Percentiles rank a stretch among this genome's conserved stretches.
Evolutionary conservation across 1,140 invertebrate species (phyloP).

Genomic region (Cryptotermes secundus): DNA sequence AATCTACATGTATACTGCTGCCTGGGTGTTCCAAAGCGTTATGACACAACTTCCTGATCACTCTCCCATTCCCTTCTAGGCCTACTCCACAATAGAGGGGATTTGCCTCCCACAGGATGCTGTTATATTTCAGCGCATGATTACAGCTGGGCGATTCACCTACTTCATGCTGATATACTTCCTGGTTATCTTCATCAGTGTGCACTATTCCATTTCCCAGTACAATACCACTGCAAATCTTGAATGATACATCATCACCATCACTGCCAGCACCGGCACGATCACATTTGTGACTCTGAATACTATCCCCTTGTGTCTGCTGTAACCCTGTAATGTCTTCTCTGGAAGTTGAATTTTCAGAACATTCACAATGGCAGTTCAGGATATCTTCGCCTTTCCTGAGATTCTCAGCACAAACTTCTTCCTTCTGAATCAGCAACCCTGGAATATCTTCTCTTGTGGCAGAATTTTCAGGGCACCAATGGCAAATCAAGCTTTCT

Average conservation of each 20-base stretch:
- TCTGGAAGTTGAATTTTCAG: no score
- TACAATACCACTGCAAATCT: no score
- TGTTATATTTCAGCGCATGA: neutral
- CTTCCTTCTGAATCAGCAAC: no score
- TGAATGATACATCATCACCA: neutral
- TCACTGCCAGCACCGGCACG: no score
- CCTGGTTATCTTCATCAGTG: neutral
- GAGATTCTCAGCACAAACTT: no score
- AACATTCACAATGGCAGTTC: no score
- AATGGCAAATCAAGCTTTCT: no score
- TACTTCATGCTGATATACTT: neutral
- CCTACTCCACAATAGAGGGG: neutral
- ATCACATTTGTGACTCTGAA: neutral
- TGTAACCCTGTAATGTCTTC: no score
- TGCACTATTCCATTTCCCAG: neutral
- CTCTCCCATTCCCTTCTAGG: neutral
- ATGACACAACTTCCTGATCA: neutral
- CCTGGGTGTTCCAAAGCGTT: neutral
- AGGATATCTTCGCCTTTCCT: no score
- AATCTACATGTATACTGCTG: neutral
- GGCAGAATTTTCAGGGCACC: no score
- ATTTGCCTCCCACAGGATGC: constrained; percentile 1
- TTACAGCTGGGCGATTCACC: neutral
- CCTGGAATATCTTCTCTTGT: no score
- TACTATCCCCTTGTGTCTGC: no score